Base-by-base conservation (phyloP, 1,140 invertebrate genomes). In the Sogatella furcifera region DNA sequence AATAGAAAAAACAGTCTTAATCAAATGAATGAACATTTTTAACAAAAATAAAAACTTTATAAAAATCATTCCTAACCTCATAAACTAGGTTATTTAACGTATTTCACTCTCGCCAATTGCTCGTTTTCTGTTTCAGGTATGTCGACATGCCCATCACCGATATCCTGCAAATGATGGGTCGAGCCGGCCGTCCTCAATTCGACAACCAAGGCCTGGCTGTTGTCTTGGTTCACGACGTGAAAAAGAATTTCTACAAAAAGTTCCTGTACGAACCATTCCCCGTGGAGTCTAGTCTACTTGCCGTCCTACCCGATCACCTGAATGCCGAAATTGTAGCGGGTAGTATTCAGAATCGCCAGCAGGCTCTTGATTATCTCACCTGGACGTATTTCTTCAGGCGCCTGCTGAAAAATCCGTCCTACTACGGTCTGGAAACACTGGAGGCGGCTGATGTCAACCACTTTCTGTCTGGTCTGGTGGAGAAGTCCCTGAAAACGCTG, bases 121-220 rank as follows among this genome's bases (percentile, higher is more conserved):
- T n/a, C n/a, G n/a, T n/a, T n/a, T n/a, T n/a, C n/a, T n/a, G n/a
- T n/a, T n/a, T n/a, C n/a, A n/a, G n/a, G n/a, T 99, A 99, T 74
- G 92, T 98, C 2, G 97, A 99, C 68, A 99, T 99, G 88, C 97
- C 97, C 0, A 97, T 99, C 53, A 99, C 97, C 0, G 95, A 97
- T 80, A 88, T 99, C 1, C 77, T 99, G 22, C 97, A 99, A 77
- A 99, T 99, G 97, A 98, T 98, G 86, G 97, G 97, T 4, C 79
- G 97, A 62, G 97, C 97, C 61, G 97, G 97, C 6, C 79, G 97
- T 61, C 97, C 97, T 2, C 88, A 96, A 78, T 99, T 89, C 72
- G 97, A 99, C 74, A 88, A 90, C 67, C 87, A 90, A 60, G 97
- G 95, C 2, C 89, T 97, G 3, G 97, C 97, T 4, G 91, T 98